Evolutionary conservation across 2,888 invertebrate species (phyloP).

Genomic region (Cyrtodaria siliqua): DNA sequence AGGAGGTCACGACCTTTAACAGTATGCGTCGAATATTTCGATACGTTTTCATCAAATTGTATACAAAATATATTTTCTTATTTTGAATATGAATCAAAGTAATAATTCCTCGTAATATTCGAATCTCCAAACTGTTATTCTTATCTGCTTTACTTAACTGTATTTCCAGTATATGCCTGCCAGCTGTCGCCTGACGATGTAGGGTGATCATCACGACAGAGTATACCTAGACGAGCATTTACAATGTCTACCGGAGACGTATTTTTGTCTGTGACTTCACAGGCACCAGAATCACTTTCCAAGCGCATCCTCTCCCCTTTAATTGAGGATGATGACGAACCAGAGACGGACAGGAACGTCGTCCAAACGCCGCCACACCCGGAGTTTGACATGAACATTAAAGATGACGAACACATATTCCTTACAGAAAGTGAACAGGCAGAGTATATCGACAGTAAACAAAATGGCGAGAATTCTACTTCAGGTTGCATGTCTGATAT

Average conservation of each 20-base stretch:
- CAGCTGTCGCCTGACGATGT: too few relatives aligned
- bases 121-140: too few relatives aligned
- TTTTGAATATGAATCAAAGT: too few relatives aligned
- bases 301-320: constrained; percentile 52
- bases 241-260: constrained; percentile 42
- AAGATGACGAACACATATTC: constrained; percentile 25
- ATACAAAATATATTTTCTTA: too few relatives aligned
- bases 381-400: constrained; percentile 50
- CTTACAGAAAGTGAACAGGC: constrained; percentile 37
- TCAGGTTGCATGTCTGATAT: background rate
- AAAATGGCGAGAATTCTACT: constrained; percentile 4
- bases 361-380: constrained; percentile 37
- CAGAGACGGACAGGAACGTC: too few relatives aligned
- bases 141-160: too few relatives aligned
- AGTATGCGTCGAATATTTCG: too few relatives aligned
- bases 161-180: too few relatives aligned
- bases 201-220: too few relatives aligned
- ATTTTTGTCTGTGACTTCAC: constrained; percentile 40
- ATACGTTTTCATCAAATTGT: too few relatives aligned
- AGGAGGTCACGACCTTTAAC: too few relatives aligned
- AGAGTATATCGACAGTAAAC: constrained; percentile 13
- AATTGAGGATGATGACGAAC: constrained; percentile 54
- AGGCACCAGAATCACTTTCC: constrained; percentile 27
- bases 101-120: too few relatives aligned
- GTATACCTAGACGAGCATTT: background rate